Percentiles rank a stretch among this genome's conserved stretches.
phyloP scores from a whole-genome alignment of 92 coral and sea anemone species.

The Pocillopora meandrina region DNA sequence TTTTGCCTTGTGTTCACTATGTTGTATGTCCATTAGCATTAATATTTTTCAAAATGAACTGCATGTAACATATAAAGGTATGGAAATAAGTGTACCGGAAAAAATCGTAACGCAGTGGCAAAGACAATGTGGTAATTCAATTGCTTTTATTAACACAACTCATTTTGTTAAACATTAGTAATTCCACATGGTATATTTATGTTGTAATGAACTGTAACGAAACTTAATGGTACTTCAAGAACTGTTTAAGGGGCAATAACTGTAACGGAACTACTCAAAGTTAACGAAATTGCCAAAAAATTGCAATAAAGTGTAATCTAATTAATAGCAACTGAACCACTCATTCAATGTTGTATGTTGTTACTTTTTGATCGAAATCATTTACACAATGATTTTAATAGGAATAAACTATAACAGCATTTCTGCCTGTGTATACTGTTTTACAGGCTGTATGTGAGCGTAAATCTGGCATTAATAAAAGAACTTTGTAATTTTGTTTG shows the following conservation, averaged over 20 bases:
- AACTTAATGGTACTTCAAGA: neutral
- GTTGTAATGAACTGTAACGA: no score
- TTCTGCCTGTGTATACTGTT: neutral
- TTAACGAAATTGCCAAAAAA: neutral
- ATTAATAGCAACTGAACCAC: conserved; percentile 1
- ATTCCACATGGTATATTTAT: no score
- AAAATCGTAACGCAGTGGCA: no score
- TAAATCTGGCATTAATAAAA: neutral
- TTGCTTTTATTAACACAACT: no score
- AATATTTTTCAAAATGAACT: no score
- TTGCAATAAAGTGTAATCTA: neutral
- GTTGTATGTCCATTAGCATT: no score
- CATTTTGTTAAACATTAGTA: no score
- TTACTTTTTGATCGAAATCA: neutral
- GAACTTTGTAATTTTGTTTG: neutral
- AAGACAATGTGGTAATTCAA: no score
- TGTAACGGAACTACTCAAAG: neutral
- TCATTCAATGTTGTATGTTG: neutral
- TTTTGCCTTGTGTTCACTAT: no score
- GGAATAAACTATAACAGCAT: conserved; percentile 1
- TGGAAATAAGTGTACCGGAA: no score
- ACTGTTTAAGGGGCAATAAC: neutral
- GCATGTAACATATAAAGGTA: no score
- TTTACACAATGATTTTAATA: neutral
- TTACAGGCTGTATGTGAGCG: neutral